Evolutionary conservation across 2,113 vertebrate species (phyloP), one percentile per base, ranked within the genome.

Genomic region (Festucalex cinctus): DNA sequence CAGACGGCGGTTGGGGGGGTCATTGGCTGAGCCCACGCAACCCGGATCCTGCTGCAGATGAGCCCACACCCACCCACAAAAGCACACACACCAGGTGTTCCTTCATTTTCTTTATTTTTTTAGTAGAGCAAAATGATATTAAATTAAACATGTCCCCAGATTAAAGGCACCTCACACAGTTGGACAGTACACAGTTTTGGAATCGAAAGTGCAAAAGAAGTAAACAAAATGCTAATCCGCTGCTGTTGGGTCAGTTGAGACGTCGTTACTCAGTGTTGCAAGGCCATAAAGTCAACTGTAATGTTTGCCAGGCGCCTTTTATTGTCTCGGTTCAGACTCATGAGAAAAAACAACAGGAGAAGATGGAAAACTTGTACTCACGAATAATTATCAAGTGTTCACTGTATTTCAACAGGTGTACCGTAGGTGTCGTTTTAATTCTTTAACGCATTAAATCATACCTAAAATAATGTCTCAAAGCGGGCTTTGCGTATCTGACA

Each of bases 11-110:
- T 60, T 60, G 28, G 24, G n/a, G 48, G 20, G 1, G 8, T 10
- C 83, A 83, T 85, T 71, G 66, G 32, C 51, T 39, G 54, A 65
- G 44, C 48, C 65, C 20, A 63, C 49, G 3, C 46, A 65, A 60
- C 72, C 69, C 54, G 77, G 70, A 71, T 68, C 36, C 66, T 51
- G 13, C 49, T 32, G 36, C 71, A 73, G 36, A 76, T 44, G 68
- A 19, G 58, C 60, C 65, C 68, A 20, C 70, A 41, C 62, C 56
- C 46, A 65, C 46, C 56, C 46, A 65, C 46, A 63, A 37, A 26
- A 36, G 28, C 72, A 69, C 46, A 69, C 46, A 64, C 63, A 60
- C 67, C 58, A 60, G 58, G 35, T 60, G 58, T 39, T 60, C 20
- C 16, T 32, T 32, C 26, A 16, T 28, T 57, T 32, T 26, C 4